Evolutionary conservation across 2,888 invertebrate species (phyloP).

Genomic region (Drosophila paranaensis): DNA sequence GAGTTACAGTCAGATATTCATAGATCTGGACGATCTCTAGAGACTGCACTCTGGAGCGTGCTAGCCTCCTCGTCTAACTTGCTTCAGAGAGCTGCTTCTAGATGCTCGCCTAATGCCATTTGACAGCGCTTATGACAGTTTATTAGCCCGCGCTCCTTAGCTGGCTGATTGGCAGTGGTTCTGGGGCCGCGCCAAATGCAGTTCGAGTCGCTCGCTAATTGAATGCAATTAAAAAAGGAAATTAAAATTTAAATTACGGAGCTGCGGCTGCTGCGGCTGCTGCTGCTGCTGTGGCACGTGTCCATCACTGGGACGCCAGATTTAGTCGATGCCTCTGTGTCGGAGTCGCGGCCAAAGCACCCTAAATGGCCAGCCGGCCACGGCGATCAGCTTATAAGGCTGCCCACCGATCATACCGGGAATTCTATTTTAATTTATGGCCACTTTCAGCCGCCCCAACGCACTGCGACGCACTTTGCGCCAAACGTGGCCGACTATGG

Average conservation of each 20-base stretch:
- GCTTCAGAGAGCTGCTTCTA: too few species aligned
- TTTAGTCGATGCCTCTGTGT: slow-evolving; percentile 41
- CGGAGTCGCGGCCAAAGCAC: slow-evolving; percentile 33
- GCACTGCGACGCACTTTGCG: slow-evolving; percentile 26
- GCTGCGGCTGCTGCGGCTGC: slow-evolving; percentile 22
- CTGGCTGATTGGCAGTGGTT: slow-evolving; percentile 49
- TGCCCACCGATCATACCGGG: slow-evolving; percentile 64
- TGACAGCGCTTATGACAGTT: slow-evolving; percentile 46
- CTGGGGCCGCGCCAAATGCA: slow-evolving; percentile 34
- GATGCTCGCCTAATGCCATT: slow-evolving; percentile 23
- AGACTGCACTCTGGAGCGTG: too few species aligned
- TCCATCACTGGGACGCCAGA: slow-evolving; percentile 54
- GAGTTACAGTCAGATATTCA: too few species aligned
- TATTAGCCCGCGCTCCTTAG: slow-evolving; percentile 26
- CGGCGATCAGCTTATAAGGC: slow-evolving; percentile 63
- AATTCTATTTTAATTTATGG: slow-evolving; percentile 73
- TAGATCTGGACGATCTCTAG: too few species aligned
- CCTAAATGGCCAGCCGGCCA: slow-evolving; percentile 61
- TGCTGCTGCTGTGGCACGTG: slow-evolving; percentile 60
- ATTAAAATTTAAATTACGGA: slow-evolving; percentile 68
- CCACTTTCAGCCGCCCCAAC: slow-evolving; percentile 34
- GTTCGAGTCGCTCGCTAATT: slow-evolving; percentile 57
- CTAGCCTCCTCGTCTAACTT: too few species aligned
- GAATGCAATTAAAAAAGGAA: slow-evolving; percentile 77
- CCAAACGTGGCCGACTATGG: slow-evolving; percentile 60